Percentiles rank a stretch among this genome's conserved stretches.
These are phyloP conservation scores for Lampropteryx suffumata DNA, from an alignment of 2,888 invertebrate genomes.

Conservation along the genomic window DNA sequence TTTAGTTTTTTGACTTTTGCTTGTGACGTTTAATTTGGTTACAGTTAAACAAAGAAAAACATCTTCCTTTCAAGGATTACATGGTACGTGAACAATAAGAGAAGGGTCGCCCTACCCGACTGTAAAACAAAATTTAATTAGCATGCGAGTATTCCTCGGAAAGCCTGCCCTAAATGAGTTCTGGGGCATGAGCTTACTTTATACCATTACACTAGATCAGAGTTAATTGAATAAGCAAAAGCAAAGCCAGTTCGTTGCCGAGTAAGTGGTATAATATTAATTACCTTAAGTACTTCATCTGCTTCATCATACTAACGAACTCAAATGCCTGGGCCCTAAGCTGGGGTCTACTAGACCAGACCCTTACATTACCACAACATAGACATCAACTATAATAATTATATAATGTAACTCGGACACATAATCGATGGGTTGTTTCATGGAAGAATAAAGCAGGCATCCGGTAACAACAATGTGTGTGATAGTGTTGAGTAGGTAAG, in stretches of 20 bases:
- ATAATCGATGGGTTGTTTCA: constrained; percentile 30
- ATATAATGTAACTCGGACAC: constrained; percentile 20
- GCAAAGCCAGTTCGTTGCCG: neutral
- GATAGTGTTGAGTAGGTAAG: too few relatives aligned
- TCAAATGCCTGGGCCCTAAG: too few relatives aligned
- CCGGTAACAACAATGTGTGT: constrained; percentile 20
- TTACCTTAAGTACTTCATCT: too few relatives aligned
- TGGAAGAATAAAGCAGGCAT: constrained; percentile 18
- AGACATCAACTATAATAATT: neutral
- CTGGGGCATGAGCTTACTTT: constrained; percentile 9
- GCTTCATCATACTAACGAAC: neutral
- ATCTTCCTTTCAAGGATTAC: constrained; percentile 3
- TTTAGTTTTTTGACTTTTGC: too few relatives aligned
- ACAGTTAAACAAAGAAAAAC: neutral
- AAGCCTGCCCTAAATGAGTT: constrained; percentile 11
- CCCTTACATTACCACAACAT: constrained; percentile 2
- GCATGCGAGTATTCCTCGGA: constrained; percentile 29
- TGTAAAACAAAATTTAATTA: constrained; percentile 39
- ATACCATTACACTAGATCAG: constrained; percentile 11
- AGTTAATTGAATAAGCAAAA: constrained; percentile 13
- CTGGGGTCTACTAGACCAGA: too few relatives aligned
- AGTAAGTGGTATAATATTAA: neutral
- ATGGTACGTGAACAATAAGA: constrained; percentile 12
- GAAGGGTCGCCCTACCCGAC: constrained; percentile 13
- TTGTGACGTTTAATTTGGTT: neutral